These are phyloP conservation scores for Plectropomus leopardus DNA, from an alignment of 2,113 vertebrate genomes.

Conservation along the genomic window DNA sequence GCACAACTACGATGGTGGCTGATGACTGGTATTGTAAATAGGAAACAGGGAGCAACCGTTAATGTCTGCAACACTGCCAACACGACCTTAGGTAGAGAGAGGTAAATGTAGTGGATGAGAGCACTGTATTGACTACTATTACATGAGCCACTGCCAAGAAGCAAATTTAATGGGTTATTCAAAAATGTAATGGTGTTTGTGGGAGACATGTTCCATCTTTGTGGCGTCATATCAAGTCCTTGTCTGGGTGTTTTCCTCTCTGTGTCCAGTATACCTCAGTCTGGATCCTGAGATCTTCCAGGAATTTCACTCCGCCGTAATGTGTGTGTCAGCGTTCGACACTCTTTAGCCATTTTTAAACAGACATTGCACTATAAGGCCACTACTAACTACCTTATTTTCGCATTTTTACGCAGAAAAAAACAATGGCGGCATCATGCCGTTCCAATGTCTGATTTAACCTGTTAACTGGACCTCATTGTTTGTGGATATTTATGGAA, in stretches of 20 bases:
- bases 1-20: constrained; percentile 1
- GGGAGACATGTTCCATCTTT: constrained; percentile 1
- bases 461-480: too few species aligned
- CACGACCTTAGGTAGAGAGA: neutral
- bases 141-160: constrained; percentile 11
- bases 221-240: constrained; percentile 8
- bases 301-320: neutral
- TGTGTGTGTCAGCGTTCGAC: neutral
- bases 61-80: constrained; percentile 8
- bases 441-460: too few species aligned
- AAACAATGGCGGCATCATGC: too few species aligned
- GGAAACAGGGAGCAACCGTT: constrained; percentile 38
- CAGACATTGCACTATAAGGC: too few species aligned
- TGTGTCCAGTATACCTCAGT: neutral
- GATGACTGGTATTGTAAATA: constrained; percentile 19
- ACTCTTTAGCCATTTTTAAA: too few species aligned
- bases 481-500: too few species aligned
- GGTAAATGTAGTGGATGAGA: neutral
- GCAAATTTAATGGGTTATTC: constrained; percentile 21
- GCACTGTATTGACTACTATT: neutral
- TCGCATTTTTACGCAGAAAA: too few species aligned
- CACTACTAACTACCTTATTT: too few species aligned
- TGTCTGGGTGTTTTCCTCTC: constrained; percentile 16
- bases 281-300: neutral
- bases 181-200: constrained; percentile 25